Evolutionary conservation across 2,888 invertebrate species (phyloP).

Genomic region (Lacanobia oleracea): DNA sequence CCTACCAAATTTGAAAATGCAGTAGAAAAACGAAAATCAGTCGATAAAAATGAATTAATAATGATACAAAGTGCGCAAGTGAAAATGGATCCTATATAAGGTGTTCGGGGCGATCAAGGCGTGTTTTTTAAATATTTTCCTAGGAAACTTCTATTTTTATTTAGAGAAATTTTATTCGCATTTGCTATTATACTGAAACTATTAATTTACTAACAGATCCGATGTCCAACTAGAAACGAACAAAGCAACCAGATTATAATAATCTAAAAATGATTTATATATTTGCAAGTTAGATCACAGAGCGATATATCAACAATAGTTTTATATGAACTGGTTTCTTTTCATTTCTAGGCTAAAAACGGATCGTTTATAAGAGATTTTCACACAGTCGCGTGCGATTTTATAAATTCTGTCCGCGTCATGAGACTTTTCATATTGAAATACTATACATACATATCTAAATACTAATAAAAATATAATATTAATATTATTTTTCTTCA

Average conservation of each 20-base stretch:
- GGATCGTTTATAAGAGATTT: constrained; percentile 51
- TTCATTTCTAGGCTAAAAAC: constrained; percentile 54
- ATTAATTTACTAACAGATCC: constrained; percentile 72
- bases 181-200: constrained; percentile 77
- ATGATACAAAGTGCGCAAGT: constrained; percentile 74
- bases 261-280: constrained; percentile 41
- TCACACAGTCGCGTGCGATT: constrained; percentile 53
- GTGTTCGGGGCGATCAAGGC: constrained; percentile 78
- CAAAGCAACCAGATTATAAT: constrained; percentile 42
- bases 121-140: constrained; percentile 75
- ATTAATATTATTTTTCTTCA: constrained; percentile 69
- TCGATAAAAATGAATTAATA: constrained; percentile 65
- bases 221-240: constrained; percentile 48
- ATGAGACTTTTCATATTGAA: constrained; percentile 61
- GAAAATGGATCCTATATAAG: constrained; percentile 70
- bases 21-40: constrained; percentile 68
- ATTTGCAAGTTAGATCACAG: constrained; percentile 48
- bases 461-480: constrained; percentile 82
- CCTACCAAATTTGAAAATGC: constrained; percentile 67
- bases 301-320: constrained; percentile 42
- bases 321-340: constrained; percentile 47
- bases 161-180: constrained; percentile 75
- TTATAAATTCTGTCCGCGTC: constrained; percentile 59
- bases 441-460: constrained; percentile 75
- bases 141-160: constrained; percentile 69